Evolutionary conservation across 2,113 vertebrate genomes (phyloP), one percentile per base, ranked within the genome.

Genomic region (Phoxinus phoxinus): DNA sequence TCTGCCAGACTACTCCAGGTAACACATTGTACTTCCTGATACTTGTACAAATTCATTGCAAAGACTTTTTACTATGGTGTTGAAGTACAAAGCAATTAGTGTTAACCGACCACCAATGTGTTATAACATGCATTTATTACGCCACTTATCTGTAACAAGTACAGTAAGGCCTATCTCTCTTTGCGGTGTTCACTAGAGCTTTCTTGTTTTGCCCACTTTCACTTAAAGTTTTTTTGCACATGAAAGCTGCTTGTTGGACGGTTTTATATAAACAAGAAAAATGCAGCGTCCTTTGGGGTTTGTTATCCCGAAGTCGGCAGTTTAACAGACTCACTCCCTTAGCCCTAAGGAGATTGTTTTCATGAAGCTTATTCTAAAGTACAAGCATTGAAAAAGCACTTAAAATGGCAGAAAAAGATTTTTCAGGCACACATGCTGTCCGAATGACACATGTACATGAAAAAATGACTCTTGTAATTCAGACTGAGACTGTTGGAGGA

Each of bases 1-100:
- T 37, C 91, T 95, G 82, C 94, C 94, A 0, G 94, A 95, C 91
- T 95, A 95, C 89, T 95, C 95, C 88, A 94, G 94, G 95, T 95
- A 91, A 72, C 32, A 10, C 4, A 27, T 37, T 76, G 46, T 32
- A 51, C 23, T 25, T 21, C 12, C 79, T 53, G 19, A 46, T 21
- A 58, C 4, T 35, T 71, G 35, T 23, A 27, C 37, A 17, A 77
- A 69, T 78, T 41, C 61, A 44, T 44, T 74, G 78, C 48, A 69
- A 61, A 79, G 19, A 13, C 21, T 32, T 21, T 25, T 46, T n/a
- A 56, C 15, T 71, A 35, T 17, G 17, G 58, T 30, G 6, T 30
- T 81, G 41, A 41, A 11, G 37, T 46, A 19, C 15, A 65, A 65
- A 41, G 12, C 3, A n/a, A 61, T 27, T 79, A 59, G 12, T 46